Conservation (phyloP, 2,113 vertebrate species). For the Leptocoma aspasia region DNA sequence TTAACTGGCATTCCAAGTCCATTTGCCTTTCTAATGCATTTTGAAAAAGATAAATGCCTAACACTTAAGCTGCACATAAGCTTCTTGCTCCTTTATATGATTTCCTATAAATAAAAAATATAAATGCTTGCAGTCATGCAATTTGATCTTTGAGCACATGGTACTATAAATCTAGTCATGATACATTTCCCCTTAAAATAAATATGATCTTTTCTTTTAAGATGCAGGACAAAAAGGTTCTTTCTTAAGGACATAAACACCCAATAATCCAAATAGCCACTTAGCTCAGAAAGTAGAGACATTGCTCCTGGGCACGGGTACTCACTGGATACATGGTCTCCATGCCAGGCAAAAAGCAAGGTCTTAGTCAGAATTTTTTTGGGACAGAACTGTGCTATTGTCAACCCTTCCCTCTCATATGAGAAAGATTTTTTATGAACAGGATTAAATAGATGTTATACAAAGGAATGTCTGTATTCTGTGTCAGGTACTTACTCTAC, state of each 20-base stretch:
- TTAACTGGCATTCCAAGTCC: slow-evolving; percentile 2
- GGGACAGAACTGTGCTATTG: neutral
- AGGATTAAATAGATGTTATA: neutral
- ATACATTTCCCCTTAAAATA: slow-evolving; percentile 36
- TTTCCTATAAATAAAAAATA: slow-evolving; percentile 56
- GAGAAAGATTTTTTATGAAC: neutral
- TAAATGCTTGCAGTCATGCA: neutral
- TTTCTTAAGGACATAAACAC: neutral
- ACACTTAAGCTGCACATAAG: neutral
- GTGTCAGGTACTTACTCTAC: neutral
- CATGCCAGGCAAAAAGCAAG: neutral
- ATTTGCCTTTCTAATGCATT: slow-evolving; percentile 36
- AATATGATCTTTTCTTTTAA: neutral
- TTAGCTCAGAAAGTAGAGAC: neutral
- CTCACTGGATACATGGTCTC: neutral
- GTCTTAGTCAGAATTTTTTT: neutral
- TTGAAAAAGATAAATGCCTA: slow-evolving; percentile 33
- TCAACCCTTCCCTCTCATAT: neutral
- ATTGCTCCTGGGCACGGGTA: neutral
- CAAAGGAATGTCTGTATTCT: neutral
- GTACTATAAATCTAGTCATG: slow-evolving; percentile 35
- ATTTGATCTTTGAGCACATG: neutral
- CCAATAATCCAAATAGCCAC: neutral
- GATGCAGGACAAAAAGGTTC: neutral
- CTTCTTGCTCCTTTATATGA: slow-evolving; percentile 7